Conservation (phyloP, 2,888 invertebrate genomes). For the Tenthredo notha region DNA sequence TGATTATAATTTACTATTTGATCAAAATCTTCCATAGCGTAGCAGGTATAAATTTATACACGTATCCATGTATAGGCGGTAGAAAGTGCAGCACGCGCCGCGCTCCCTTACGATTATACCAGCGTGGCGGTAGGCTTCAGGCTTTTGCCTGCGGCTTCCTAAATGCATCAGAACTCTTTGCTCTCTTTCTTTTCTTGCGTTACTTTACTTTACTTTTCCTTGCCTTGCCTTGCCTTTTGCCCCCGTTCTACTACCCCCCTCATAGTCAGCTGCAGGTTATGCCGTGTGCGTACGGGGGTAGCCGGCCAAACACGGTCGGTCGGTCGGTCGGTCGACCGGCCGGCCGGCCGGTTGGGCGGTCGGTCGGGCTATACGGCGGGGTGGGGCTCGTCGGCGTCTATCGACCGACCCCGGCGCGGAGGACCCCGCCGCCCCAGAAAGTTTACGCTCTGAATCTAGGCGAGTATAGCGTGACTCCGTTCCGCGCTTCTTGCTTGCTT, state of each 20-base stretch:
- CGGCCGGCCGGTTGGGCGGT: slow-evolving; percentile 56
- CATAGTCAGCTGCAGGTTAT: not conserved
- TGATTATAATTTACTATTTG: not conserved
- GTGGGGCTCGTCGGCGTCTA: slow-evolving; percentile 72
- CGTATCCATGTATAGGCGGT: not conserved
- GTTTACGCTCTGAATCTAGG: slow-evolving; percentile 63
- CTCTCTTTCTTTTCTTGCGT: not conserved
- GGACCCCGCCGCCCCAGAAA: slow-evolving; percentile 67
- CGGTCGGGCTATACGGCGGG: slow-evolving; percentile 54
- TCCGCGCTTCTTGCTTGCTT: slow-evolving; percentile 38
- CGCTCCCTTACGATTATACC: not conserved
- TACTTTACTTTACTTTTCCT: not conserved
- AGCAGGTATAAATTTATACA: not conserved
- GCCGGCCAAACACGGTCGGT: slow-evolving; percentile 36
- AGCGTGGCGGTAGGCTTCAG: not conserved
- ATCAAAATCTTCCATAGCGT: not conserved
- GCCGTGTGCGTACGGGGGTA: slow-evolving; percentile 7
- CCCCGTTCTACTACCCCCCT: not conserved
- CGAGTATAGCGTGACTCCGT: slow-evolving; percentile 53
- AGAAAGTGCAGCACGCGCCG: slow-evolving; percentile 4
- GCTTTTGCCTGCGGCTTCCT: not conserved
- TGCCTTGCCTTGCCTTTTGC: not conserved
- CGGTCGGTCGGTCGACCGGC: slow-evolving; percentile 60
- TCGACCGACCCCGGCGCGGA: slow-evolving; percentile 71
- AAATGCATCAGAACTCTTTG: not conserved